Percentiles rank a stretch among this genome's conserved stretches.
phyloP scores from a whole-genome alignment of 1,140 invertebrate genomes.

The Ganaspis sp. region DNA sequence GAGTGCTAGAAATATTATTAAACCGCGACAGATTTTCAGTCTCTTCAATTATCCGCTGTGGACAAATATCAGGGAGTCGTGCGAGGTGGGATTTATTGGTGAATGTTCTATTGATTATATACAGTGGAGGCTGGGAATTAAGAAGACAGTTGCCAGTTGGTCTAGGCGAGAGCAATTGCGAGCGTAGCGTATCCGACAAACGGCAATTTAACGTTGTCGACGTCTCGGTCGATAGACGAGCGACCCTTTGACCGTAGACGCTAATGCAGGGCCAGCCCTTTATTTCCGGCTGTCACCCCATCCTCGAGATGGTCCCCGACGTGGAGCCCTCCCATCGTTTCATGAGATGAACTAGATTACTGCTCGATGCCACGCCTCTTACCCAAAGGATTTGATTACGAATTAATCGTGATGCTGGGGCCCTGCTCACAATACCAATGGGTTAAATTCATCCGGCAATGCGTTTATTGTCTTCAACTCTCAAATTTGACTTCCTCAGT shows the following conservation, averaged over 20 bases:
- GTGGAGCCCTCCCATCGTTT: constrained; percentile 23
- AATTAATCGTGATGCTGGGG: constrained; percentile 66
- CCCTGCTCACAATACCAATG: constrained; percentile 56
- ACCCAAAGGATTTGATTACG: constrained; percentile 65
- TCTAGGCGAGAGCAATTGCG: constrained; percentile 14
- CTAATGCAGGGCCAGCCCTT: constrained; percentile 67
- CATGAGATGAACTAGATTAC: constrained; percentile 36
- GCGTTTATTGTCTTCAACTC: constrained; percentile 4
- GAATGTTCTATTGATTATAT: not conserved
- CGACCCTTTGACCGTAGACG: constrained; percentile 65
- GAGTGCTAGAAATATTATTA: constrained; percentile 12
- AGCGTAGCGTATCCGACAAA: constrained; percentile 61
- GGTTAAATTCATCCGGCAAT: constrained; percentile 44
- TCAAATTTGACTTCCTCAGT: not conserved
- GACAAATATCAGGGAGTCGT: not conserved
- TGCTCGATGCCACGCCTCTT: constrained; percentile 49
- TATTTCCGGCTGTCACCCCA: constrained; percentile 68
- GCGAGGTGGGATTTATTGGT: not conserved
- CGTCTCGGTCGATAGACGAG: constrained; percentile 65
- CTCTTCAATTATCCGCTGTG: not conserved
- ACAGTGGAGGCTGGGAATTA: not conserved
- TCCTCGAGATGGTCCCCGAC: not conserved
- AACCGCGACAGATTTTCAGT: constrained; percentile 24
- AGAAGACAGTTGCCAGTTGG: not conserved
- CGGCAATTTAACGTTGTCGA: constrained; percentile 68